These are phyloP conservation scores for Bimastos eiseni DNA, from an alignment of 2,888 invertebrate species.

Conservation along the genomic window DNA sequence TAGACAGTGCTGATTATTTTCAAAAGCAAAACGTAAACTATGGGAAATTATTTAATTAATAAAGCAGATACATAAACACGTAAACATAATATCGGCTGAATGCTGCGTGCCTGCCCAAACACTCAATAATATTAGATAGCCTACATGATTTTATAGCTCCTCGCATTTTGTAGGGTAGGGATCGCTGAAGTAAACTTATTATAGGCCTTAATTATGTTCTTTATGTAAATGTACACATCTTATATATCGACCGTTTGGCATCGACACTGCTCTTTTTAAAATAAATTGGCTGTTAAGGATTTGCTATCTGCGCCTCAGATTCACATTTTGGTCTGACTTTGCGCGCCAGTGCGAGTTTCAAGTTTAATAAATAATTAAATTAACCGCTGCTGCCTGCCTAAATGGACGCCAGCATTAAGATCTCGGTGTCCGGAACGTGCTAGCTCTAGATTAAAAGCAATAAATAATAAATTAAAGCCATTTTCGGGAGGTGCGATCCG, in stretches of 20 bases:
- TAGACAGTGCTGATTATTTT: neutral
- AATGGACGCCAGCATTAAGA: too few species aligned
- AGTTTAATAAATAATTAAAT: too few species aligned
- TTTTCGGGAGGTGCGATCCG: too few species aligned
- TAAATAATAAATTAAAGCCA: too few species aligned
- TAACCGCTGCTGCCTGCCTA: too few species aligned
- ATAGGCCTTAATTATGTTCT: neutral
- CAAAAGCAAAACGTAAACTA: neutral
- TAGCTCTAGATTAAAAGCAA: too few species aligned
- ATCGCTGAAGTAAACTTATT: neutral
- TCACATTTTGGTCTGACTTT: too few species aligned
- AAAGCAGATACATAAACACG: neutral
- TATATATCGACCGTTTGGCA: neutral
- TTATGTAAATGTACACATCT: neutral
- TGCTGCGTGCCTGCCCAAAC: neutral
- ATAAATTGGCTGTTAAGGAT: too few species aligned
- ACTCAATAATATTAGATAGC: neutral
- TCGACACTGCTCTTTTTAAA: neutral
- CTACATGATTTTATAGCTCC: neutral
- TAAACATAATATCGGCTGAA: neutral
- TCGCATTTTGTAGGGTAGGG: neutral
- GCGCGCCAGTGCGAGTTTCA: too few species aligned
- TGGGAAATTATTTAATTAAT: neutral
- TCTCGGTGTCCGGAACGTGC: too few species aligned
- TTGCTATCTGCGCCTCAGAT: too few species aligned